Base-by-base conservation (phyloP, 2,888 invertebrate species). In the Dynastes hyllus region DNA sequence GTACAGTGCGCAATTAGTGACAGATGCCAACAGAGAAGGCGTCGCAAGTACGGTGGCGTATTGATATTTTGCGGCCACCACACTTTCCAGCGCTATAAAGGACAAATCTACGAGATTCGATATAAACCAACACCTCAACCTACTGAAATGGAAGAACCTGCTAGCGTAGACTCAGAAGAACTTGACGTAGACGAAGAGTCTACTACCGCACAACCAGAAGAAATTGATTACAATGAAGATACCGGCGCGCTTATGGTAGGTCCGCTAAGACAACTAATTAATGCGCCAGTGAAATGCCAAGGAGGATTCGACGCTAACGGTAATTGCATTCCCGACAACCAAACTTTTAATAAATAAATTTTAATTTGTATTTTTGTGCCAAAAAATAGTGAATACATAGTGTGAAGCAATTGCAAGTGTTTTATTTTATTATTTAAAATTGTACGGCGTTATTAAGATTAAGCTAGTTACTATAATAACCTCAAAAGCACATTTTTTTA, bases 1-100 rank as follows among this genome's bases (percentile, higher is more conserved):
- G 22, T 55, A 55, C 55, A 55, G 55, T 55, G 55, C 22, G 22
- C 8, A n/a, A 22, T 55, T 55, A 16, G 55, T 55, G 55, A 55
- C 5, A 55, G 8, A n/a, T 55, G 55, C 22, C 6, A 16, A 6
- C 5, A 8, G 55, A n/a, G 22, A 22, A 55, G 16, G 2, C 5
- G 6, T 3, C n/a, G 55, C 16, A 55, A 8, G 13, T 55, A 55
- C 13, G 55, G 55, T 2, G 55, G 55, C 2, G 6, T 11, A 22
- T 22, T 55, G 55, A n/a, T 55, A n/a, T 55, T 55, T 55, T 55
- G 55, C 55, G 55, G 16, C 6, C n/a, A 13, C 1, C 55, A 55
- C n/a, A n/a, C n/a, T 55, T n/a, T 55, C 55, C 55, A 55, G n/a
- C 16, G 22, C 6, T 55, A n/a, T 22, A 55, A 16, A 5, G 55